Base-by-base conservation (phyloP, 2,888 invertebrate species). In the Drosophila engyochracea region DNA sequence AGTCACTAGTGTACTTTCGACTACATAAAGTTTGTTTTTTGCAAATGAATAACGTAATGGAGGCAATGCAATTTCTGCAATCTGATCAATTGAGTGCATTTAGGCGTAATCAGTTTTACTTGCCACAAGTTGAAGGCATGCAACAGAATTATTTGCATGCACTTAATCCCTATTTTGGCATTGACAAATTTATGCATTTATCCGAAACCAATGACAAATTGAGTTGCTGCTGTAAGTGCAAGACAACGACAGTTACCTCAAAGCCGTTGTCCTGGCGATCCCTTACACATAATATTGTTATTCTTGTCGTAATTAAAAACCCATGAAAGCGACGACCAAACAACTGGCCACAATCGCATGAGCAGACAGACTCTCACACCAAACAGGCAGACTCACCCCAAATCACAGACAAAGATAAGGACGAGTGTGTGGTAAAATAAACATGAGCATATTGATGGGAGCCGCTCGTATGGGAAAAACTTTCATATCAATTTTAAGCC, bases 401-500 rank as follows among this genome's bases (percentile, higher is more conserved):
- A 25, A 47, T 25, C 25, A 64, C 35, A 64, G 58, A 53, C 69
- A 61, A 10, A 44, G 53, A 25, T 10, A 41, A 14, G 28, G 14
- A 22, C 19, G 30, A 22, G 57, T 53, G 69, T 72, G 72, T 77
- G 86, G 76, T 67, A 90, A 81, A 91, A 75, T 80, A 89, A 91
- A 89, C 91, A 89, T 76, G 82, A 84, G 80, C 79, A 84, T 85
- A 85, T 85, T 85, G 90, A 85, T 90, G 89, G 86, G 68, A 75
- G 81, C 73, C 74, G 78, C 79, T 76, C 69, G 64, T 70, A 68
- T 59, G 53, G 65, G 89, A 73, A 77, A 90, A 85, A 90, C 81
- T 91, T 89, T 91, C 86, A 91, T 92, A 88, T 90, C 87, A 91
- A 91, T 91, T 90, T 89, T 87, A 83, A 81, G 77, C 80, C 81